Evolutionary conservation across 2,113 vertebrate species (phyloP).

Genomic region (Laticauda colubrina): DNA sequence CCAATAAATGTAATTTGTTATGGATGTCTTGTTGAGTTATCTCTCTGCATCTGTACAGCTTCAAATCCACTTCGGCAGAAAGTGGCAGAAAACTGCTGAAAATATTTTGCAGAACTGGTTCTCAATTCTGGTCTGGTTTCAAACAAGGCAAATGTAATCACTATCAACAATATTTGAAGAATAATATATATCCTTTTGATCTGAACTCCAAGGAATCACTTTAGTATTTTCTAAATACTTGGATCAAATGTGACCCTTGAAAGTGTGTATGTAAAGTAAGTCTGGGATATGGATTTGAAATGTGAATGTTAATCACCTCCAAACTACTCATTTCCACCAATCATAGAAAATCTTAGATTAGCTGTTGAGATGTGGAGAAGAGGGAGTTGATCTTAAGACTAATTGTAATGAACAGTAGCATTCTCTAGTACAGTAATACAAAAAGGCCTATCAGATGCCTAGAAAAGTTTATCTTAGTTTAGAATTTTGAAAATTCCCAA

Average conservation of each 20-base stretch:
- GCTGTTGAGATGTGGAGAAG: not conserved
- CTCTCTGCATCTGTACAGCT: no score
- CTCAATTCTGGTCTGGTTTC: not conserved
- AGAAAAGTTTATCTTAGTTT: not conserved
- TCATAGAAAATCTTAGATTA: not conserved
- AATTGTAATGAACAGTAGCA: not conserved
- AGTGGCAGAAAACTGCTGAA: not conserved
- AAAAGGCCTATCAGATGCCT: not conserved
- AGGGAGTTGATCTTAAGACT: not conserved
- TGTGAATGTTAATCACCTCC: not conserved
- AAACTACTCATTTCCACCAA: not conserved
- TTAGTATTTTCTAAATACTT: not conserved
- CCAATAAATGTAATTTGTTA: no score
- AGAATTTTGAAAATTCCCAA: not conserved
- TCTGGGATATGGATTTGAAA: not conserved
- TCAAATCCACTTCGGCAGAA: no score
- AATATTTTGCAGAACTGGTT: not conserved
- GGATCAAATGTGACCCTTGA: not conserved
- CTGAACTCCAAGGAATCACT: not conserved
- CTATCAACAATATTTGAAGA: not conserved
- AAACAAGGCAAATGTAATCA: not conserved
- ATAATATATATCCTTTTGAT: not conserved
- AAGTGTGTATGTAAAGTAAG: not conserved
- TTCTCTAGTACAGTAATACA: not conserved
- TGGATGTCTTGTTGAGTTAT: no score